Evolutionary conservation across 2,113 vertebrate genomes (phyloP).

Genomic region (Psittacula cyanocephala): DNA sequence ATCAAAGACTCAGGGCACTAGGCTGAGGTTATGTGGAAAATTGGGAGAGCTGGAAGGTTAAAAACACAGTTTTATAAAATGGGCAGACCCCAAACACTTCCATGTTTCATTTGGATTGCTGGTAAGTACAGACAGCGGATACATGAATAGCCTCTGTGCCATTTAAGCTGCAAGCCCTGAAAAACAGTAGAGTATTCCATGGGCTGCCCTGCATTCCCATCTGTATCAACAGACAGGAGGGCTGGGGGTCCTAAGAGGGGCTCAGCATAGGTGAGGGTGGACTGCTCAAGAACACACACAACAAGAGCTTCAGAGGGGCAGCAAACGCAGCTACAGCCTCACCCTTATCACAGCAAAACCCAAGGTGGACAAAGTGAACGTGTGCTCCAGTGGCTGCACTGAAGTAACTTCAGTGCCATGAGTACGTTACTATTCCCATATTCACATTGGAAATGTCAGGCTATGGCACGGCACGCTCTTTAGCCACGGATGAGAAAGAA

Average conservation of each 20-base stretch:
- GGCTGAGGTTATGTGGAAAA: background rate
- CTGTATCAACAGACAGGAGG: fast-evolving
- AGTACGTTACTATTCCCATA: background rate
- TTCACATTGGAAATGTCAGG: background rate
- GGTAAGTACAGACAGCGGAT: fast-evolving
- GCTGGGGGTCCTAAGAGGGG: fast-evolving
- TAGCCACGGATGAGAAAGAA: background rate
- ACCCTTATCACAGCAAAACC: background rate
- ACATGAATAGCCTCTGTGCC: fast-evolving
- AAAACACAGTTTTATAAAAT: background rate
- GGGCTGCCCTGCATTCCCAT: background rate
- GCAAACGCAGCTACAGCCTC: background rate
- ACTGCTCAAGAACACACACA: background rate
- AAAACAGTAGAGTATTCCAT: background rate
- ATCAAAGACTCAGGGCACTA: background rate
- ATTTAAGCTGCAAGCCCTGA: background rate
- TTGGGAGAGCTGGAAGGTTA: background rate
- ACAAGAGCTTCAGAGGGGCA: background rate
- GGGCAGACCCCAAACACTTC: background rate
- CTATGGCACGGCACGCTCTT: background rate
- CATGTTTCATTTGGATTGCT: background rate
- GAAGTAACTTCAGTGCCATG: background rate
- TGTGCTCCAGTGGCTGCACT: background rate
- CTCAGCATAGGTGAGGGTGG: fast-evolving
- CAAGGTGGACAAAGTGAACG: background rate